Evolutionary conservation across 2,113 vertebrate genomes (phyloP).

Genomic region (Calyptommatus sinebrachiatus): DNA sequence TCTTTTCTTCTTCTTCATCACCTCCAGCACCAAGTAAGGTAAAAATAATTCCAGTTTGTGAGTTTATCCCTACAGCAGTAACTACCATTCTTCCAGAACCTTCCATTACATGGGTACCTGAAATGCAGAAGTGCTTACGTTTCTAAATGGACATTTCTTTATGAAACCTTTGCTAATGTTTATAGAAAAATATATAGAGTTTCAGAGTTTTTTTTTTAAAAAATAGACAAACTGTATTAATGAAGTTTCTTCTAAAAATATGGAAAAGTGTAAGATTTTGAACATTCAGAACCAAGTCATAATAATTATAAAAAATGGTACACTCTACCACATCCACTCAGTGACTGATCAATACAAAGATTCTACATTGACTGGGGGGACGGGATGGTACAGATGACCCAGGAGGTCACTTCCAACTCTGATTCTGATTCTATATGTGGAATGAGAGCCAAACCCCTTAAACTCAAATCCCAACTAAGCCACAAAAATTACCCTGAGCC

Average conservation of each 20-base stretch:
- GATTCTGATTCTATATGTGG: too few species aligned
- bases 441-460: too few species aligned
- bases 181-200: background rate
- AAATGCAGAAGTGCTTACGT: conserved; percentile 26
- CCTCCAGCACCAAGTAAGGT: conserved; percentile 88
- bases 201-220: background rate
- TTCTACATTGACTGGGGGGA: background rate
- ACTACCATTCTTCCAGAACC: conserved; percentile 98
- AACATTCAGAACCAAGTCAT: background rate
- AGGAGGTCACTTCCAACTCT: too few species aligned
- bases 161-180: background rate
- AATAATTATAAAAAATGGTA: background rate
- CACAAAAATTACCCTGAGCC: too few species aligned
- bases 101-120: conserved; percentile 99
- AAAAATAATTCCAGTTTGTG: conserved; percentile 99
- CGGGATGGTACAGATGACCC: too few species aligned
- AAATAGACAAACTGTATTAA: background rate
- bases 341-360: background rate
- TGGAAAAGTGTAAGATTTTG: background rate
- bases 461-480: too few species aligned
- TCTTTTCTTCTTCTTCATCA: conserved; percentile 86
- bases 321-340: background rate
- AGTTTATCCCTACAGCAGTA: conserved; percentile 95
- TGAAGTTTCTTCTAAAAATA: background rate
- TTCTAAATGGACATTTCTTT: background rate